phyloP scores from a whole-genome alignment of 2,888 invertebrate genomes.

The Drosophila demipolita region DNA sequence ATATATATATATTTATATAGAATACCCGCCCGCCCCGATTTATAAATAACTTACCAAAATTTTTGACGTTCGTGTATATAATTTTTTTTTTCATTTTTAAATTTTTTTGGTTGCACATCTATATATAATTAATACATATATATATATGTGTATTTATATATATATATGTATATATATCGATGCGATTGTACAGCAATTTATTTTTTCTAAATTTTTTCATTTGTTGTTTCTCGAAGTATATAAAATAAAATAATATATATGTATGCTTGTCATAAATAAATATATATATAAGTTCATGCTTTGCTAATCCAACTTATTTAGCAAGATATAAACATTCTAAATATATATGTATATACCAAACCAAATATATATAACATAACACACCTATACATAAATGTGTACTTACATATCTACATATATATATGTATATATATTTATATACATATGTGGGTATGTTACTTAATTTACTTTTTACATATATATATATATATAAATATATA shows the following conservation, averaged over 20 bases:
- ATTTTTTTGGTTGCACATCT: slow-evolving; percentile 46
- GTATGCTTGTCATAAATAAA: slow-evolving; percentile 28
- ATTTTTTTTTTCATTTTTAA: slow-evolving; percentile 83
- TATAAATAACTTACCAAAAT: slow-evolving; percentile 46
- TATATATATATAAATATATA: slow-evolving; percentile 42
- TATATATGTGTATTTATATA: slow-evolving; percentile 21
- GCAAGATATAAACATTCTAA: slow-evolving; percentile 19
- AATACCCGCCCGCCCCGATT: slow-evolving; percentile 2
- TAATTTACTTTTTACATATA: slow-evolving; percentile 32
- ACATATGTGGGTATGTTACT: slow-evolving; percentile 34
- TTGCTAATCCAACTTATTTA: slow-evolving; percentile 33
- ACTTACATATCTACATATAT: slow-evolving; percentile 39
- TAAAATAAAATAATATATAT: slow-evolving; percentile 21
- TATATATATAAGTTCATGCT: slow-evolving; percentile 43
- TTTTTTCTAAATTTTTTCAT: slow-evolving; percentile 59
- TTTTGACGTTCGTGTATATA: slow-evolving; percentile 85
- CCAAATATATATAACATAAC: slow-evolving; percentile 32
- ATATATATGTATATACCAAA: slow-evolving; percentile 21
- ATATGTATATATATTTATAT: slow-evolving; percentile 16
- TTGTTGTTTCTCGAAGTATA: slow-evolving; percentile 26
- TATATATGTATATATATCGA: slow-evolving; percentile 14
- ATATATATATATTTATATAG: neutral
- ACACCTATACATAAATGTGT: slow-evolving; percentile 11
- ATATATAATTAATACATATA: slow-evolving; percentile 31
- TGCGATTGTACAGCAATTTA: slow-evolving; percentile 67